Percentiles rank a stretch among this genome's conserved stretches.
These are phyloP conservation scores for Ptychochromis oligacanthus DNA, from an alignment of 2,113 vertebrate species.

Conservation along the genomic window DNA sequence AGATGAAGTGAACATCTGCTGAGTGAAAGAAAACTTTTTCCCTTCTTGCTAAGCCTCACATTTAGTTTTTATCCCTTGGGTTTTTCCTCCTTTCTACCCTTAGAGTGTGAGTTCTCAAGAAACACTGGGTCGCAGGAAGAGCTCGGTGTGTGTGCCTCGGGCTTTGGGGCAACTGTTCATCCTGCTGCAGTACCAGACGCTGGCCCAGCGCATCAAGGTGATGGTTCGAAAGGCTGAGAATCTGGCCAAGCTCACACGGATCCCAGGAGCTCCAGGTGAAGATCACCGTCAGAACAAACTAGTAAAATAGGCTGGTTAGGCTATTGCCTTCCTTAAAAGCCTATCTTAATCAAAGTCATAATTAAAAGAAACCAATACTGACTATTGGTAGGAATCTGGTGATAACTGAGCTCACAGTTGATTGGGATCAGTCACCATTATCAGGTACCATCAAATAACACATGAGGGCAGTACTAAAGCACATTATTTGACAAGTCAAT, in stretches of 20 bases:
- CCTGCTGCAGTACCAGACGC: conserved; percentile 84
- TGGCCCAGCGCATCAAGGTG: conserved; percentile 83
- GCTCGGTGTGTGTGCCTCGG: conserved; percentile 14
- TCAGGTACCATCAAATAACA: neutral
- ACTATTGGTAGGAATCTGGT: rapidly evolving
- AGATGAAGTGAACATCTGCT: conserved; percentile 37
- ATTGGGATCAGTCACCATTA: neutral
- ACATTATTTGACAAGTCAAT: neutral
- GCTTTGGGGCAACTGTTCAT: conserved; percentile 82
- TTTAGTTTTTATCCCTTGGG: neutral
- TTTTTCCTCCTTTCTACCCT: neutral
- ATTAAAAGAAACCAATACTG: rapidly evolving
- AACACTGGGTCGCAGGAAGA: conserved; percentile 13
- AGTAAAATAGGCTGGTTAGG: neutral
- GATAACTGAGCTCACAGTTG: neutral
- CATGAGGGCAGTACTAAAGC: neutral
- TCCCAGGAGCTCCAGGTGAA: conserved; percentile 82
- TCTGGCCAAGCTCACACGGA: conserved; percentile 74
- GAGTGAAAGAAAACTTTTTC: conserved; percentile 13
- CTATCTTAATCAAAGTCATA: neutral
- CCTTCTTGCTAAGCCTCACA: neutral
- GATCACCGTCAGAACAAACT: neutral
- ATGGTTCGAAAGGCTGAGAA: conserved; percentile 84
- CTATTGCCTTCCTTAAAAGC: neutral
- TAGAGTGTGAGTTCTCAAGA: conserved; percentile 76